These are phyloP conservation scores for Phaethon lepturus DNA, from an alignment of 2,113 vertebrate genomes.

Conservation along the genomic window DNA sequence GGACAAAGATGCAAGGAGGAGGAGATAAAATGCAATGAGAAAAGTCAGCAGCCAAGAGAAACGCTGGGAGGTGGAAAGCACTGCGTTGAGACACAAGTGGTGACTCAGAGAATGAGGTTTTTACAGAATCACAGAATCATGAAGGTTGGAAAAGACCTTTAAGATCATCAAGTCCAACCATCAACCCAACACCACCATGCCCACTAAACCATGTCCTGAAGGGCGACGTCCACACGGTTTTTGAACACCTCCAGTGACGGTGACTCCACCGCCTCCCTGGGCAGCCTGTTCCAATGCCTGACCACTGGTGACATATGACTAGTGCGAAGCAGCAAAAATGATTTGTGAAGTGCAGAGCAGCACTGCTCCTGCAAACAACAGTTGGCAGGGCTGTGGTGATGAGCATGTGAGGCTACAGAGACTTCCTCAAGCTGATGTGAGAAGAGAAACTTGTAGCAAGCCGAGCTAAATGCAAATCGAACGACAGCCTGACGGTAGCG, in stretches of 20 bases:
- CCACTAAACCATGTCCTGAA: too few relatives aligned
- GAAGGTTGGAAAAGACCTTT: too few relatives aligned
- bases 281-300: too few relatives aligned
- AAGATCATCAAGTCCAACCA: too few relatives aligned
- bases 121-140: neutral
- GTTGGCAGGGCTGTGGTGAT: neutral
- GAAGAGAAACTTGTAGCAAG: neutral
- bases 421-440: neutral
- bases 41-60: neutral
- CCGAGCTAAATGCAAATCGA: rapidly evolving
- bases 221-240: too few relatives aligned
- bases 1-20: neutral
- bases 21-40: neutral
- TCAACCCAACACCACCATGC: too few relatives aligned
- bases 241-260: too few relatives aligned
- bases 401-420: neutral
- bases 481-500: rapidly evolving
- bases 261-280: too few relatives aligned
- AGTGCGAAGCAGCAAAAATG: neutral
- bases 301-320: neutral
- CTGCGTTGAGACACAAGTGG: neutral
- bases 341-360: neutral
- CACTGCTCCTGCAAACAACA: neutral
- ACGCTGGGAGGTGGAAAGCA: neutral
- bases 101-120: neutral